Conservation (phyloP, 2,888 invertebrate genomes). For the Cynaeus angustus region DNA sequence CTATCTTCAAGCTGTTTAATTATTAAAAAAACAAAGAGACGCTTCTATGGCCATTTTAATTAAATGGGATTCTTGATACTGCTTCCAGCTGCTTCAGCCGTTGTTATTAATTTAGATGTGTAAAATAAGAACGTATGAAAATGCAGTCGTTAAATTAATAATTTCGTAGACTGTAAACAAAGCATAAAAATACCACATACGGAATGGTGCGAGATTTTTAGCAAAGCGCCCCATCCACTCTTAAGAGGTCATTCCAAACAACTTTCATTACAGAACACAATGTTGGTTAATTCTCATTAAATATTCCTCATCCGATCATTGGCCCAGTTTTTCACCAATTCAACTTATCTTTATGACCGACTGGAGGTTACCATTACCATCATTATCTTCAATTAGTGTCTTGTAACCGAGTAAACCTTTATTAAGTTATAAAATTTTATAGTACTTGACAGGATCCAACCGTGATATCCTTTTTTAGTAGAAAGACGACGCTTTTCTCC, state of each 20-base stretch:
- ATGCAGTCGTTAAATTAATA: no score
- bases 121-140: neutral
- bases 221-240: neutral
- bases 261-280: neutral
- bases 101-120: constrained; percentile 1
- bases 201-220: neutral
- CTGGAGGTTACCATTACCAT: constrained; percentile 24
- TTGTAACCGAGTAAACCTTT: constrained; percentile 32
- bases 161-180: neutral
- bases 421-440: constrained; percentile 46
- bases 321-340: constrained; percentile 16
- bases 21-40: constrained; percentile 7
- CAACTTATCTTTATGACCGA: constrained; percentile 22
- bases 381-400: constrained; percentile 39
- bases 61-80: constrained; percentile 14
- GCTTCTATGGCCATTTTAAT: constrained; percentile 12
- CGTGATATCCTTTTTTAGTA: constrained; percentile 31
- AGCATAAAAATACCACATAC: neutral
- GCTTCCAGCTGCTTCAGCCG: neutral
- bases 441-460: constrained; percentile 14
- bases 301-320: constrained; percentile 1
- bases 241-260: neutral
- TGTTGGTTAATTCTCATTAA: neutral
- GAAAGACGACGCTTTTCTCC: constrained; percentile 24
- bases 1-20: neutral